These are phyloP conservation scores for Henricia sp. DNA, from an alignment of 53 echinoderm and acorn worm genomes.

Conservation along the genomic window DNA sequence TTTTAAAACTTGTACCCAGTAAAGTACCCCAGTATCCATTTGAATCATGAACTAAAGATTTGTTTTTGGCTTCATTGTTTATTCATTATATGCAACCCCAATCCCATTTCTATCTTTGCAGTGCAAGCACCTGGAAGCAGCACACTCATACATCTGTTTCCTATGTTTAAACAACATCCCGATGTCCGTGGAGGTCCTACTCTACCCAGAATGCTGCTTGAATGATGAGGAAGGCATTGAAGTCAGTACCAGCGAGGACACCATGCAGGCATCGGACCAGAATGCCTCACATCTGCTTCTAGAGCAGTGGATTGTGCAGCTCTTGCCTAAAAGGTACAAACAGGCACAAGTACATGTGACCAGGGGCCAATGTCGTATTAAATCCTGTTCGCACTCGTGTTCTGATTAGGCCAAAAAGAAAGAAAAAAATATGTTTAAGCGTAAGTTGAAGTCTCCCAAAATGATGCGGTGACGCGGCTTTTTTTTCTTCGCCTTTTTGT, in stretches of 20 bases:
- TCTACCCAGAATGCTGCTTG: slow-evolving; percentile 93
- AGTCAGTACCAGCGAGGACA: slow-evolving; percentile 70
- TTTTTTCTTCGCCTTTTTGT: no score
- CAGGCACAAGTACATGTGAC: no score
- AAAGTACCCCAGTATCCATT: no score
- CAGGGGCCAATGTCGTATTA: no score
- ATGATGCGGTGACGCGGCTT: no score
- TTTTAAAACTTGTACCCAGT: no score
- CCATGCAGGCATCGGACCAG: slow-evolving; percentile 58
- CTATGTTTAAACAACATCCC: slow-evolving; percentile 95
- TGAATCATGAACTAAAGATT: neutral
- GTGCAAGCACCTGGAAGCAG: slow-evolving; percentile 89
- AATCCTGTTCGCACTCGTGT: no score
- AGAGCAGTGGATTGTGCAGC: slow-evolving; percentile 97
- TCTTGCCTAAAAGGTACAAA: slow-evolving; percentile 85
- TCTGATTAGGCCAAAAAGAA: no score
- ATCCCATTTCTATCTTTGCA: neutral
- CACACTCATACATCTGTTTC: slow-evolving; percentile 81
- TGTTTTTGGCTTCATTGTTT: neutral
- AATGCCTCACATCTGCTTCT: slow-evolving; percentile 73
- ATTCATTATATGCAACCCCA: neutral
- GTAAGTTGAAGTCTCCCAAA: no score
- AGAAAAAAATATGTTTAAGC: no score
- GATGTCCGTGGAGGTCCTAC: slow-evolving; percentile 91
- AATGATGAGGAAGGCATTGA: slow-evolving; percentile 70